A percentile compares a stretch with the other conserved stretches of the same genome.
Evolutionary conservation across 2,888 invertebrate species (phyloP).

Genomic region (Eilema griseolum): DNA sequence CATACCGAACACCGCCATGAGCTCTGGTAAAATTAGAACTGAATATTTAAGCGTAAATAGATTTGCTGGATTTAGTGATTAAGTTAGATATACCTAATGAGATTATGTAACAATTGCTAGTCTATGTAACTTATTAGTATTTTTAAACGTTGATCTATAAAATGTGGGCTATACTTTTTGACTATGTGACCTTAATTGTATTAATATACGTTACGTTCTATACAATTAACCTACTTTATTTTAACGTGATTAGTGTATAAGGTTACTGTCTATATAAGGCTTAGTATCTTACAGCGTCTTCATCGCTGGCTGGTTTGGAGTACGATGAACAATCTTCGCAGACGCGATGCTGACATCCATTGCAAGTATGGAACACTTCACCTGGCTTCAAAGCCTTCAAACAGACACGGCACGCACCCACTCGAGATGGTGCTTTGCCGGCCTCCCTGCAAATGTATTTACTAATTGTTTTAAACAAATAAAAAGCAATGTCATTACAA

Average conservation of each 20-base stretch:
- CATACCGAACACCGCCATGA: conserved; percentile 97
- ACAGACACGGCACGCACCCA: conserved; percentile 93
- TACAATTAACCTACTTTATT: no score
- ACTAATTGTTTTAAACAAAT: neutral
- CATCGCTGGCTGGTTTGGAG: conserved; percentile 93
- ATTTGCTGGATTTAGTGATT: no score
- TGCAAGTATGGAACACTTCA: conserved; percentile 95
- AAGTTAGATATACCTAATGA: neutral
- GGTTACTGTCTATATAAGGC: neutral
- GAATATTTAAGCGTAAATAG: no score
- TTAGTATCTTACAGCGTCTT: conserved; percentile 89
- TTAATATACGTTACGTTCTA: neutral
- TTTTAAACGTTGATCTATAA: neutral
- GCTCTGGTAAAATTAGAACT: conserved; percentile 78
- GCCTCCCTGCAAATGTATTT: conserved; percentile 82
- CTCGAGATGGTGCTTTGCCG: conserved; percentile 91
- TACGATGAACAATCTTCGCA: conserved; percentile 98
- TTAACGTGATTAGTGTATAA: no score
- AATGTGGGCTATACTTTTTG: neutral
- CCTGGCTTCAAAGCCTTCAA: conserved; percentile 95
- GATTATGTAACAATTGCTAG: neutral
- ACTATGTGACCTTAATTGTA: neutral
- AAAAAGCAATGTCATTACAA: neutral
- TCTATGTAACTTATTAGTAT: neutral
- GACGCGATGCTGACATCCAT: conserved; percentile 95